Conservation (phyloP, 2,797 vertebrate genomes). For the Channallabes apus region DNA sequence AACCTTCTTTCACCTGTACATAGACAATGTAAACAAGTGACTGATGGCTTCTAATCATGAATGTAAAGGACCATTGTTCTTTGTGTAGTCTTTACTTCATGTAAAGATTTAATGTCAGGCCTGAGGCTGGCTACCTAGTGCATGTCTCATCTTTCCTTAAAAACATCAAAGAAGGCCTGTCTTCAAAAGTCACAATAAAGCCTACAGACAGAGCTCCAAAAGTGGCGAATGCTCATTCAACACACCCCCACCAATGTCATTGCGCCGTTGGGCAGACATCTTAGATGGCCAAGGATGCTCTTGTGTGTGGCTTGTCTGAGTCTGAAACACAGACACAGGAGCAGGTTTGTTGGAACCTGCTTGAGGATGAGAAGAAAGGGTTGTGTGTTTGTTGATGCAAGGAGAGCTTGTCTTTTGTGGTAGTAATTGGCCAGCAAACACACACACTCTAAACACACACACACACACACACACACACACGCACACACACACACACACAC, state of each 20-base stretch:
- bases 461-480: constrained; percentile 38
- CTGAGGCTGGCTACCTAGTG: constrained; percentile 59
- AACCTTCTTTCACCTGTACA: constrained; percentile 57
- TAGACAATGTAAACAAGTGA: constrained; percentile 64
- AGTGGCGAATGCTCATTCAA: constrained; percentile 54
- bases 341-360: constrained; percentile 50
- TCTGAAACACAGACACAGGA: constrained; percentile 34
- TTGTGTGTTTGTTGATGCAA: constrained; percentile 58
- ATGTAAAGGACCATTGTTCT: constrained; percentile 65
- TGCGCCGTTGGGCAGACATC: constrained; percentile 55
- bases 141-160: constrained; percentile 63
- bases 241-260: constrained; percentile 55
- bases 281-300: constrained; percentile 53
- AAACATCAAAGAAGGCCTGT: constrained; percentile 63
- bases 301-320: constrained; percentile 30
- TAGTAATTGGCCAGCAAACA: constrained; percentile 55
- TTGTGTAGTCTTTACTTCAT: constrained; percentile 58
- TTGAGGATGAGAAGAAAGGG: constrained; percentile 41
- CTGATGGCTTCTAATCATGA: constrained; percentile 63
- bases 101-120: constrained; percentile 63
- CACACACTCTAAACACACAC: constrained; percentile 38
- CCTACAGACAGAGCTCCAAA: constrained; percentile 49
- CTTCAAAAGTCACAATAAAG: constrained; percentile 67
- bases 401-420: constrained; percentile 55
- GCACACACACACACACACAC: constrained; percentile 25